Evolutionary conservation across 2,888 invertebrate species (phyloP), one percentile per base, ranked within the genome.

Genomic region (Aquatica leii): DNA sequence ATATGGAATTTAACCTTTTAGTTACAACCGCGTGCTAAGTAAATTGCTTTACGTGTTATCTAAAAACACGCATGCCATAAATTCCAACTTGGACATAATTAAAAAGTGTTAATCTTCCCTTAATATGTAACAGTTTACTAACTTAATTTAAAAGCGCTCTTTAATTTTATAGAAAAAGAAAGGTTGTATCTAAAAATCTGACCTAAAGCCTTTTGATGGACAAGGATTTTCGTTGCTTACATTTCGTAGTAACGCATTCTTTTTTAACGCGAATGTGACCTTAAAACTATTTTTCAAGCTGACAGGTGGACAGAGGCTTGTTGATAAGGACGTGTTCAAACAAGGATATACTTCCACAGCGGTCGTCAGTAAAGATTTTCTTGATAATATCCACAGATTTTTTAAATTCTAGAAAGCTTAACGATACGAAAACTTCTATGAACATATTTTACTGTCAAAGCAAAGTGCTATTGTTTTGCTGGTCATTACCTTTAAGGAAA

Each of bases 311-410:
- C 69, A 69, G 64, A 66, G 66, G 62, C 66, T 66, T 70, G 62
- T 68, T 66, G 70, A 70, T 70, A 70, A 70, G 70, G 62, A 59
- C 64, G 66, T 66, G 67, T 69, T 69, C 66, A 65, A 70, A 69
- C 70, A 70, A 69, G 69, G 67, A 69, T 70, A 63, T 69, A 70
- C 60, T 70, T 65, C 64, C 67, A 60, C 53, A 40, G 49, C 43
- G 62, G 52, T 62, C 59, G 66, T 66, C 59, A 66, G 55, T 56
- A 21, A 31, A 62, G 66, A 66, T 66, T 35, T 34, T 8, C 18
- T 21, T 21, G 64, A 64, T 64, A 64, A 40, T 48, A 24, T 55
- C 54, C 53, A 58, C 40, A 52, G 62, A 62, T 17, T 56, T 62
- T 56, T 62, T 56, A 57, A 56, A 46, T 61, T 40, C 54, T 60